Conservation (phyloP, 1,140 invertebrate genomes). For the Cherax quadricarinatus region DNA sequence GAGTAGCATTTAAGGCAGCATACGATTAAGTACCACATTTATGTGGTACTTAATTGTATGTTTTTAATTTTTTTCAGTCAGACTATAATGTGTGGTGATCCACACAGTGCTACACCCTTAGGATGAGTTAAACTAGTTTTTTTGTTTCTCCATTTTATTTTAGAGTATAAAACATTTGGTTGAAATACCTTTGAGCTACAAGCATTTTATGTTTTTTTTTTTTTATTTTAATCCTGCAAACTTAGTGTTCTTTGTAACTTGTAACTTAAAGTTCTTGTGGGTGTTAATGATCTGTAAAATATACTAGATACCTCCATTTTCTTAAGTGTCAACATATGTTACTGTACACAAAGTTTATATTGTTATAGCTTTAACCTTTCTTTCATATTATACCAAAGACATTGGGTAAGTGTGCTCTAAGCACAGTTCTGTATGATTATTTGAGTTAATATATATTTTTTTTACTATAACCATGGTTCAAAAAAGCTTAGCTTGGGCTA, state of each 20-base stretch:
- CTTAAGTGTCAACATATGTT: neutral
- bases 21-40: too few species aligned
- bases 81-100: neutral
- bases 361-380: conserved; percentile 36
- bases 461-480: neutral
- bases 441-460: neutral
- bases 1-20: neutral
- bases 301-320: neutral
- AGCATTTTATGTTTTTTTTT: neutral
- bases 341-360: neutral
- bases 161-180: too few species aligned
- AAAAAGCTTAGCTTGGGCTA: too few species aligned
- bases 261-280: neutral
- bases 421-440: neutral
- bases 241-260: neutral
- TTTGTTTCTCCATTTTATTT: too few species aligned
- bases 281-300: neutral
- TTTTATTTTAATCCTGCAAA: neutral
- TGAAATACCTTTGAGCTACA: too few species aligned
- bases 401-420: conserved; percentile 3
- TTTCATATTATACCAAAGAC: conserved; percentile 48
- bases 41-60: too few species aligned
- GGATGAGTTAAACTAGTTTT: neutral
- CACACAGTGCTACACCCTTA: neutral
- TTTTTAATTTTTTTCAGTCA: too few species aligned